Evolutionary conservation across 2,113 vertebrate genomes (phyloP).

Genomic region (Plotosus lineatus): DNA sequence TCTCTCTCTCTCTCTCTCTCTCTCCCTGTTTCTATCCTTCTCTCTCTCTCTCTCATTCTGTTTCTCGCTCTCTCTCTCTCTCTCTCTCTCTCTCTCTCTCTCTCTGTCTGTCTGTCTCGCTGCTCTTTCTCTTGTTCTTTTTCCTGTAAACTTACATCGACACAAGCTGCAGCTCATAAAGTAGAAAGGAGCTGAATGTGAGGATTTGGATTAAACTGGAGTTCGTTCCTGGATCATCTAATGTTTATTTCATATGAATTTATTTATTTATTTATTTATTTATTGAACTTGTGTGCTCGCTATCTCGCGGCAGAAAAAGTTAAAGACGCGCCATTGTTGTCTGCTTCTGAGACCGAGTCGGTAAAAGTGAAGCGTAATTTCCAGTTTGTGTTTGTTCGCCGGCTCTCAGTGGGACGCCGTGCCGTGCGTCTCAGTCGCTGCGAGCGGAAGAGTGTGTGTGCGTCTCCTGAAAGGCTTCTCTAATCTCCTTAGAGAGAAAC

Average conservation of each 20-base stretch:
- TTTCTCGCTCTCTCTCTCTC: too few species aligned
- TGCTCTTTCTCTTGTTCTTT: too few species aligned
- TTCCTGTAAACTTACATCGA: neutral
- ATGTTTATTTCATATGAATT: neutral
- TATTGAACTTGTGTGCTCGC: neutral
- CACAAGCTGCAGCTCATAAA: neutral
- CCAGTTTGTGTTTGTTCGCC: constrained; percentile 25
- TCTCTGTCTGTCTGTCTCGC: neutral
- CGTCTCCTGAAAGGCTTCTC: constrained; percentile 19
- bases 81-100: neutral
- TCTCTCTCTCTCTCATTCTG: too few species aligned
- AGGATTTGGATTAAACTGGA: neutral
- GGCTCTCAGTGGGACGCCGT: constrained; percentile 34
- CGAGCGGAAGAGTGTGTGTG: constrained; percentile 12
- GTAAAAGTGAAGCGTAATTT: constrained; percentile 10
- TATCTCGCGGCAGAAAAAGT: neutral
- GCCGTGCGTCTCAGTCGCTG: constrained; percentile 32
- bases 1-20: neutral
- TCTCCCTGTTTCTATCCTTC: neutral
- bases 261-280: neutral
- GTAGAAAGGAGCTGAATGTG: neutral
- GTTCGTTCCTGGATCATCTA: neutral
- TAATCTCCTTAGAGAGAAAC: constrained; percentile 44
- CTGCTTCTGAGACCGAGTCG: neutral
- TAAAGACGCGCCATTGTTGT: neutral